Conservation (phyloP, 2,797 vertebrate genomes). For the Myotis pilosus region DNA sequence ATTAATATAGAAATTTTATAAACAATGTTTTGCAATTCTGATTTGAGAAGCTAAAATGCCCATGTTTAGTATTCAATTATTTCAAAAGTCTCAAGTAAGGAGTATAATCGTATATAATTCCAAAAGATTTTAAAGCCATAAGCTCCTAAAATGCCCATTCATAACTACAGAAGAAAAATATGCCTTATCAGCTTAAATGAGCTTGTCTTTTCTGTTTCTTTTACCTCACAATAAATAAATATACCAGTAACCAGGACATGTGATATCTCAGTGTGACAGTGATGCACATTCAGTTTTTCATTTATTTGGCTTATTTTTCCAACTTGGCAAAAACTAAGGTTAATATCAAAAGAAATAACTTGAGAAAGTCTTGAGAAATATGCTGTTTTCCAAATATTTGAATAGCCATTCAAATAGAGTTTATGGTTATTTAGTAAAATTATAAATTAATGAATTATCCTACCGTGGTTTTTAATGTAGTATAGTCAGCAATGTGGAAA, state of each 20-base stretch:
- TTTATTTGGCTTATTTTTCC: not conserved
- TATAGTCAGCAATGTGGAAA: not conserved
- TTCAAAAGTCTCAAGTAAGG: constrained; percentile 36
- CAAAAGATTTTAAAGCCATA: constrained; percentile 64
- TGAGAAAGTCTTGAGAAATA: not conserved
- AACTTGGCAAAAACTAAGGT: constrained; percentile 29
- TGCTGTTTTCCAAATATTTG: constrained; percentile 18
- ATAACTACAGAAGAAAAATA: constrained; percentile 60
- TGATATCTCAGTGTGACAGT: not conserved
- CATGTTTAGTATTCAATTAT: not conserved
- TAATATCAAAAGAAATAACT: not conserved
- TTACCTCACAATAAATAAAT: not conserved
- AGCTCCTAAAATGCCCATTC: constrained; percentile 18
- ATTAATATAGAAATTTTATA: not conserved
- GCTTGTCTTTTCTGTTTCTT: not conserved
- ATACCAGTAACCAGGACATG: not conserved
- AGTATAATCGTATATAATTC: constrained; percentile 31
- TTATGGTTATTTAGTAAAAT: not conserved
- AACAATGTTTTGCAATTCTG: not conserved
- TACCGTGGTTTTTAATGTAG: not conserved
- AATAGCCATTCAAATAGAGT: not conserved
- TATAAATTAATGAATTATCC: not conserved
- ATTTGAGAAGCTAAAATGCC: not conserved
- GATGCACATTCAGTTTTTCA: constrained; percentile 35
- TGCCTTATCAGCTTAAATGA: constrained; percentile 31